Conservation (phyloP, 2,797 vertebrate genomes). For the Adrianichthys oophorus region DNA sequence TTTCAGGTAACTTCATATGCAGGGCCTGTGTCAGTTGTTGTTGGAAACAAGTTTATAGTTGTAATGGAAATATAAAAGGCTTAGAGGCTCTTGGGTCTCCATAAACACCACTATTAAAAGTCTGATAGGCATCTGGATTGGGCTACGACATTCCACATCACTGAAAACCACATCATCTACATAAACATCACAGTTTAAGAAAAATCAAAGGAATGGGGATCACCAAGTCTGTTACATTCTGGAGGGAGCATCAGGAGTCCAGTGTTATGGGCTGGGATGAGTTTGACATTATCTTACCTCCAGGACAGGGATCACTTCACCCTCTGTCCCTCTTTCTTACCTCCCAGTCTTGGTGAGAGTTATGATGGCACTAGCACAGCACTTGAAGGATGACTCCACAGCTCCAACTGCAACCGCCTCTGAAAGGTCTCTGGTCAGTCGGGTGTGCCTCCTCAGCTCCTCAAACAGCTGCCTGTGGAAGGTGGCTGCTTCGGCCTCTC, state of each 20-base stretch:
- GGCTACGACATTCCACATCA: not conserved
- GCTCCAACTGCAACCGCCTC: conserved; percentile 93
- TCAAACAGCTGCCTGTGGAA: conserved; percentile 98
- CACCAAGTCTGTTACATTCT: not conserved
- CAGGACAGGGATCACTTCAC: not conserved
- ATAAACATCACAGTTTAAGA: conserved; percentile 9
- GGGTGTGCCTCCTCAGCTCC: conserved; percentile 88
- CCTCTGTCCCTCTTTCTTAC: conserved; percentile 73
- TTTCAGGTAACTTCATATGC: not conserved
- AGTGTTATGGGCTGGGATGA: not conserved
- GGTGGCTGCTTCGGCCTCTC: conserved; percentile 97
- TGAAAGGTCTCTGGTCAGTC: conserved; percentile 90
- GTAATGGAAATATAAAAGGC: no score
- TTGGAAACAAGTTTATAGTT: not conserved
- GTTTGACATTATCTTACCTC: conserved; percentile 46
- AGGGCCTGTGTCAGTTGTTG: not conserved
- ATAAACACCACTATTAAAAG: not conserved
- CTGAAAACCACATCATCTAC: conserved; percentile 8
- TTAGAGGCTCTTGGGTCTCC: not conserved
- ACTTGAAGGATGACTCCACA: conserved; percentile 97
- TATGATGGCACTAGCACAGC: conserved; percentile 93
- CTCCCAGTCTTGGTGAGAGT: conserved; percentile 96
- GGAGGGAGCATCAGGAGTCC: not conserved
- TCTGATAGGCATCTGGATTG: conserved; percentile 1
- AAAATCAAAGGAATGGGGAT: conserved; percentile 1